phyloP scores from a whole-genome alignment of 1,140 invertebrate species.

The Aphidius gifuensis region DNA sequence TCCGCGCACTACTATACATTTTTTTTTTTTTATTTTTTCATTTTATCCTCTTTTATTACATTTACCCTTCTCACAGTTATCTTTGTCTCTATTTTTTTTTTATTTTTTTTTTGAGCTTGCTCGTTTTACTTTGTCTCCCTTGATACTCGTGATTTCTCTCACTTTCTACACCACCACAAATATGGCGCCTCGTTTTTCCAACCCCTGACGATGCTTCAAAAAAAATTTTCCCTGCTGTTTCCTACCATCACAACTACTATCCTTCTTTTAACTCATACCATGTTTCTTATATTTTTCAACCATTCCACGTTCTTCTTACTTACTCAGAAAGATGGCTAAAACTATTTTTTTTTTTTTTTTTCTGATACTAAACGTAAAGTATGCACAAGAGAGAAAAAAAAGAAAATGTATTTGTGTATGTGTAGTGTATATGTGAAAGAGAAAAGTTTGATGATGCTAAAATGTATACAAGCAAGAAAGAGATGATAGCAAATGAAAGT shows the following conservation, averaged over 20 bases:
- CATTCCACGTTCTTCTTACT: too few species aligned
- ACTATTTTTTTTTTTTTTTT: too few species aligned
- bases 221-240: too few species aligned
- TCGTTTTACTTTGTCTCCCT: slow-evolving; percentile 29
- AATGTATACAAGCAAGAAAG: slow-evolving; percentile 10
- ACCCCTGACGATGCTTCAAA: slow-evolving; percentile 28
- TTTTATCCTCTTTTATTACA: neutral
- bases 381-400: neutral
- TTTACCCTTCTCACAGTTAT: slow-evolving; percentile 18
- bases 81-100: neutral
- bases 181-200: slow-evolving; percentile 56
- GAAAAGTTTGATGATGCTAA: slow-evolving; percentile 21
- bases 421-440: slow-evolving; percentile 9
- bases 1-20: slow-evolving; percentile 37
- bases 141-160: slow-evolving; percentile 52
- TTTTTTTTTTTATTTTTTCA: neutral
- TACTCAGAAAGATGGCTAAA: too few species aligned
- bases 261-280: too few species aligned
- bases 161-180: slow-evolving; percentile 53
- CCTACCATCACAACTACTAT: slow-evolving; percentile 1
- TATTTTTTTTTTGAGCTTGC: slow-evolving; percentile 5
- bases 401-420: slow-evolving; percentile 6
- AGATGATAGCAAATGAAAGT: slow-evolving; percentile 31
- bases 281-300: too few species aligned
- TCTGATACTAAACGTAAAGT: too few species aligned